Evolutionary conservation across 1,140 invertebrate genomes (phyloP), one percentile per base, ranked within the genome.

Genomic region (Drosophila mojavensis): DNA sequence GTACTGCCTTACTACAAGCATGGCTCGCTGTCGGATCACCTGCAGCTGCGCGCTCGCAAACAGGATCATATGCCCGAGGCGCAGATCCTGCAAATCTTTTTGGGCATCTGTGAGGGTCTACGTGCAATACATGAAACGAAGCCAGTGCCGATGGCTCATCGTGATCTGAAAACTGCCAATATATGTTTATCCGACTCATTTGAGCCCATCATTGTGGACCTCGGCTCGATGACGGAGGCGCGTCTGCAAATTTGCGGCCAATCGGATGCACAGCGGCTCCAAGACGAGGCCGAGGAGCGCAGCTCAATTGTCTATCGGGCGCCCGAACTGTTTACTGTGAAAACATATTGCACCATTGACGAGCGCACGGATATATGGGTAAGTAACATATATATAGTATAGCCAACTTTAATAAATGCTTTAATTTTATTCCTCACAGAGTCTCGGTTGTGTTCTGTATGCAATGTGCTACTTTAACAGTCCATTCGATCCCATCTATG

Each of bases 291-390:
- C 6, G 96, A 96, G 61, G 97, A 98, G 93, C 94, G 96, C 74
- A 97, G 96, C 92, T 97, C 96, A 20, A 98, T 98, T 95, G 95
- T 96, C 10, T 98, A 97, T 84, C 93, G 96, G 86, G 96, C 97
- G 17, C 97, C 97, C 15, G 97, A 98, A 93, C 93, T 98, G 30
- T 98, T 98, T 84, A 96, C 96, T 81, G 96, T 98, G 41, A 96
- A 97, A 93, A 95, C 95, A 66, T 95, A 96, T 82, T 95, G 95
- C 86, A 95, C 95, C 81, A 94, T 98, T 73, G 97, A 97, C 92
- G 96, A 98, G 92, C 93, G 96, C 72, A 97, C 96, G 39, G 97
- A 98, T 93, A 96, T 98, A 82, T 98, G 97, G 97, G 97, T 97
- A 93, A 92, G 75, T 80, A 47, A 20, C 11, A 39, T 39, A 39